A percentile compares a stretch with the other conserved stretches of the same genome.
Conservation (phyloP, 2,797 vertebrate genomes). For the Sarcoramphus papa region DNA sequence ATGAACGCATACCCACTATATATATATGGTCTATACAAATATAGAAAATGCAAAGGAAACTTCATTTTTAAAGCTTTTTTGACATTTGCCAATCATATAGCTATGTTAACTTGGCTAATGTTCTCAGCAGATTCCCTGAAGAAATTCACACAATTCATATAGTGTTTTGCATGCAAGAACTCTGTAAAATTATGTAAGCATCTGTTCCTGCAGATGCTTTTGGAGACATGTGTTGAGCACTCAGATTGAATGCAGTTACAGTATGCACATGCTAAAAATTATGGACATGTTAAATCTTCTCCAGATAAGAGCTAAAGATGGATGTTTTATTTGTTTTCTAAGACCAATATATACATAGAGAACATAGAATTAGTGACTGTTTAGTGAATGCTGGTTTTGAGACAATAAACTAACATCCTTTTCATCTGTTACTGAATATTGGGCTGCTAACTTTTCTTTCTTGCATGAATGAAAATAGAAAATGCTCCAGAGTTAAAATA, state of each 20-base stretch:
- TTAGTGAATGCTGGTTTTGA: background rate
- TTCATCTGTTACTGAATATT: background rate
- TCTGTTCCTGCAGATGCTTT: constrained; percentile 21
- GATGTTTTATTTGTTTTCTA: background rate
- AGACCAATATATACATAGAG: background rate
- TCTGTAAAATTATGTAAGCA: constrained; percentile 4
- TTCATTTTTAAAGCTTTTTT: background rate
- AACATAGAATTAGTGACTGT: background rate
- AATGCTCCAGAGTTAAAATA: background rate
- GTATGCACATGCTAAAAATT: background rate
- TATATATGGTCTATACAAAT: background rate
- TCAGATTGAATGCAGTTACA: background rate
- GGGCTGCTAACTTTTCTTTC: background rate
- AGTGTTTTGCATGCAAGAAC: background rate
- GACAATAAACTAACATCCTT: background rate
- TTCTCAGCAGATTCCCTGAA: background rate
- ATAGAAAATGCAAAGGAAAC: background rate
- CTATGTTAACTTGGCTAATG: background rate
- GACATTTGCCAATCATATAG: background rate
- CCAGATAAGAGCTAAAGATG: background rate
- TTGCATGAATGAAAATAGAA: background rate
- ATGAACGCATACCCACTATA: background rate
- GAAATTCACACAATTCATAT: background rate
- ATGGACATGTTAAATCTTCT: background rate
- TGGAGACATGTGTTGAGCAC: background rate